Evolutionary conservation across 2,888 invertebrate species (phyloP), one percentile per base, ranked within the genome.

Genomic region (Tromatobia lineatoria): DNA sequence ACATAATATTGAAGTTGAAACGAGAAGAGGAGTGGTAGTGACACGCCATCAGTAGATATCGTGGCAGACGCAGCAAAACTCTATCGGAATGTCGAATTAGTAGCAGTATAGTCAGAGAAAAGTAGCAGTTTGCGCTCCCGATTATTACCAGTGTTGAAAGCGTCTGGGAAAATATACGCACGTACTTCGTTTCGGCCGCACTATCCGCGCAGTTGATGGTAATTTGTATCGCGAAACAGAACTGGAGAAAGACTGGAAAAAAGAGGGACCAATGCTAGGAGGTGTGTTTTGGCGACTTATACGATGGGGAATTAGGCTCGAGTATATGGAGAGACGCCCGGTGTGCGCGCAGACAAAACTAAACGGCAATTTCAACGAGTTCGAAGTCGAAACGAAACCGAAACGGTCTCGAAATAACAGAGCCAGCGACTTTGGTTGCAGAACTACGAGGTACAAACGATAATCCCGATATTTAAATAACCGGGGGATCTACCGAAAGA

Each of bases 391-490:
- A 83, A 59, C 75, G 80, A 83, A 83, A 83, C 29, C 52, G 71
- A 78, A 84, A 84, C 75, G 78, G 69, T 78, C 78, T 66, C 42
- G 73, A 84, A 59, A 75, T 75, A 50, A 50, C 42, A 79, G 59
- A 82, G 69, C 20, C 45, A 42, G 64, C 54, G 57, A 45, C 61
- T 11, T 47, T 42, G 50, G 29, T 8, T 34, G 29, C 61, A 3
- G 42, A 57, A 64, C 52, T 25, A 18, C 52, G 8, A 45, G 64
- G 61, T 59, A 75, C 50, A 38, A 61, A 42, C 73, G 74, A 66
- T 81, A 74, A 84, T 84, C 70, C 78, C 23, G 84, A 84, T 84
- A 79, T 84, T 84, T 84, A 84, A 84, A 84, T 81, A 84, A 78
- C 69, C 64, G 71, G 11, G 29, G 80, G 76, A 67, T 66, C 70